Percentiles rank a stretch among this genome's conserved stretches.
Evolutionary conservation across 2,113 vertebrate genomes (phyloP).

Genomic region (Oreotrochilus melanogaster): DNA sequence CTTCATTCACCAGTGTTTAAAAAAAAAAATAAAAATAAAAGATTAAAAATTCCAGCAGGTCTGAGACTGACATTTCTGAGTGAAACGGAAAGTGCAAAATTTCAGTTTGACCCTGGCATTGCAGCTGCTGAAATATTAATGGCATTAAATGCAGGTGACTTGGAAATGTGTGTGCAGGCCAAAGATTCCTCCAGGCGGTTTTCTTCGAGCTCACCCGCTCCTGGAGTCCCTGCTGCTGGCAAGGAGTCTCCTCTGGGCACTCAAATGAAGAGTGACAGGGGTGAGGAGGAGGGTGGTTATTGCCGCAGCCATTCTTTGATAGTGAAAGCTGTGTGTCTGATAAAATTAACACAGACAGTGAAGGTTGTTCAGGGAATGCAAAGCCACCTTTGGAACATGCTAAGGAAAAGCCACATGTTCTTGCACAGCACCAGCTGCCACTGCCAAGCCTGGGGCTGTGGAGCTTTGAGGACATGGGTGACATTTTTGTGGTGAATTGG

Average conservation of each 20-base stretch:
- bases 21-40: background rate
- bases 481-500: background rate
- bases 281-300: background rate
- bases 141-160: constrained; percentile 70
- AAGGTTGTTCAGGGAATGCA: background rate
- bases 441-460: fast-evolving
- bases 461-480: background rate
- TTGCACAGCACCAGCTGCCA: fast-evolving
- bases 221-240: background rate
- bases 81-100: constrained; percentile 69
- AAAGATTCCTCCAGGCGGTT: constrained; percentile 58
- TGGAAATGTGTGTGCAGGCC: constrained; percentile 31
- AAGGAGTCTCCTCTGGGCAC: background rate
- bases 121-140: constrained; percentile 76
- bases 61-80: constrained; percentile 58
- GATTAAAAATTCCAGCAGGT: background rate
- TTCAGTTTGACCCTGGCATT: constrained; percentile 65
- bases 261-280: constrained; percentile 54
- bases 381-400: background rate
- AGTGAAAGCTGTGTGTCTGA: constrained; percentile 19
- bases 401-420: fast-evolving
- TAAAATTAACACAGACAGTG: background rate
- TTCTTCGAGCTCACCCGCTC: background rate
- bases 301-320: background rate
- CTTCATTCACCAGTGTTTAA: background rate